Evolutionary conservation across 2,113 vertebrate species (phyloP), one percentile per base, ranked within the genome.

Genomic region (Melanerpes formicivorus): DNA sequence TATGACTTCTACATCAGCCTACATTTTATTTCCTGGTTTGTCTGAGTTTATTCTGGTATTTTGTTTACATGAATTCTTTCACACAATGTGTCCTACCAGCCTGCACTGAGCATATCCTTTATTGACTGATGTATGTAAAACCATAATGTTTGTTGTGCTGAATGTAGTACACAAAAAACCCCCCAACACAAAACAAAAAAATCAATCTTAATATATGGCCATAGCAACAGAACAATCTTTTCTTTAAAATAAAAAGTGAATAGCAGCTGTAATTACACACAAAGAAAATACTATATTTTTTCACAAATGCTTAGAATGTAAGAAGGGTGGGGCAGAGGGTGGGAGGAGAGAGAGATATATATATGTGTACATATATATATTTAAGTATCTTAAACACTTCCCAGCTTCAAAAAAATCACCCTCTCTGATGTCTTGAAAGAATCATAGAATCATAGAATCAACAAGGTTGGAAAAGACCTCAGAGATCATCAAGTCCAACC

Each of bases 91-190:
- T 74, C 84, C 59, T 86, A 76, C 58, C 80, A 88, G 77, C 79
- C 87, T 88, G 92, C 62, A 85, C 63, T 87, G 84, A 87, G 60
- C 67, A 90, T 60, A 71, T 74, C 64, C 44, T 92, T 80, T 80
- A 95, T 94, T 95, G 88, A 90, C 18, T 94, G 66, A 73, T 22
- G 10, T 70, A 64, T 87, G 84, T 95, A 87, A 75, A 94, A 71
- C 65, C 74, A 42, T 56, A 65, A 59, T 79, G 67, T 67, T 95
- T 89, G 37, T 94, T 90, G 52, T 76, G 44, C 56, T 93, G 63
- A 74, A 25, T 96, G 52, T 65, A 63, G 7, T 74, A 55, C 13
- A 17, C 11, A 52, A 12, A 78, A 59, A 22, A 78, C 55, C 12
- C 10, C 22, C 21, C 22, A 23, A 52, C 22, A 52, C 50, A 52